Conservation (phyloP, 2,797 vertebrate genomes). For the Lepus townsendii region DNA sequence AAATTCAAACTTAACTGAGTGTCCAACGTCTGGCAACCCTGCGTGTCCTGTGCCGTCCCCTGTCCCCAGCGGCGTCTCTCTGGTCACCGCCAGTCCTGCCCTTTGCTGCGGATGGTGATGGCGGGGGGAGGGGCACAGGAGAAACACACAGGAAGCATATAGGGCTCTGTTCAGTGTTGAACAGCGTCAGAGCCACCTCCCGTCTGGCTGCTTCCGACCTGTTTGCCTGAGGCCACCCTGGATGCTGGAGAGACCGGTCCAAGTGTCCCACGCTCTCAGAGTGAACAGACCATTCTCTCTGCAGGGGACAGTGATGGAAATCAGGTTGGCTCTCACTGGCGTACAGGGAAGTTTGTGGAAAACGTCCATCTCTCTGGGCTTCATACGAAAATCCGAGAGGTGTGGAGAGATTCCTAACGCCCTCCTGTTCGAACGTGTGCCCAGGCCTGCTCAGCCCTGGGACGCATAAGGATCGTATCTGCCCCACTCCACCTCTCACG, state of each 20-base stretch:
- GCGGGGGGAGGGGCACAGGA: too few relatives aligned
- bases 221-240: background rate
- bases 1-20: constrained; percentile 21
- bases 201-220: background rate
- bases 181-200: background rate
- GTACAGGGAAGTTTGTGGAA: background rate
- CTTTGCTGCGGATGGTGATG: background rate
- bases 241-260: background rate
- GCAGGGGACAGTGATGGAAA: background rate
- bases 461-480: background rate
- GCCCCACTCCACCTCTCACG: background rate
- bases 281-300: background rate
- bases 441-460: background rate
- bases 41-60: background rate
- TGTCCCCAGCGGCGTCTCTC: too few relatives aligned
- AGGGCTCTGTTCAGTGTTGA: background rate
- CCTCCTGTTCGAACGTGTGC: background rate
- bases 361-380: background rate
- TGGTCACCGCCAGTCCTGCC: background rate
- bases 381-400: background rate
- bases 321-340: background rate
- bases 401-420: background rate
- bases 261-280: background rate
- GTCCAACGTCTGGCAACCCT: background rate
- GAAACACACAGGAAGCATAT: background rate